phyloP scores from a whole-genome alignment of 2,797 vertebrate species.

The Lacerta bilineata region DNA sequence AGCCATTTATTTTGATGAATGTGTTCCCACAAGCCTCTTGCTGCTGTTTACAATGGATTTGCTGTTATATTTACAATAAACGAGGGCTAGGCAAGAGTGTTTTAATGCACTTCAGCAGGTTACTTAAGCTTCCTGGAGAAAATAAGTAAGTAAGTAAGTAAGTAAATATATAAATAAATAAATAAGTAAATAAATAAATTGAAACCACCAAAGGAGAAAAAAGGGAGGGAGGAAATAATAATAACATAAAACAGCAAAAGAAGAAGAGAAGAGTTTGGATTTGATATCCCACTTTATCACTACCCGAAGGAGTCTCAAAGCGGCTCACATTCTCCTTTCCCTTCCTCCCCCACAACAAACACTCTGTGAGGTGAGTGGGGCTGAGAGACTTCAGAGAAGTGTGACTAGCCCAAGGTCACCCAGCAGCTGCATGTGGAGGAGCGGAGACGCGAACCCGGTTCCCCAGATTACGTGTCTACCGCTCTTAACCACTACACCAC shows the following conservation, averaged over 20 bases:
- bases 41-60: slow-evolving; percentile 86
- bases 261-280: too few species aligned
- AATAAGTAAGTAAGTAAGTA: not conserved
- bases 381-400: too few species aligned
- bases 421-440: too few species aligned
- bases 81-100: slow-evolving; percentile 73
- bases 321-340: too few species aligned
- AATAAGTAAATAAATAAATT: not conserved
- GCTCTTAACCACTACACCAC: too few species aligned
- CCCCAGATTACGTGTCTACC: too few species aligned
- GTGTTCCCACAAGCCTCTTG: slow-evolving; percentile 85
- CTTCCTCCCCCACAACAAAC: too few species aligned
- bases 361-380: too few species aligned
- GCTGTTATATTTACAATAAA: slow-evolving; percentile 88
- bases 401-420: too few species aligned
- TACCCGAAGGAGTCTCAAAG: too few species aligned
- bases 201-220: not conserved
- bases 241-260: not conserved
- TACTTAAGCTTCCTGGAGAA: slow-evolving; percentile 49
- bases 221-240: not conserved
- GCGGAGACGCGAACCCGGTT: too few species aligned
- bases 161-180: not conserved
- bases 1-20: slow-evolving; percentile 85
- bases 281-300: too few species aligned
- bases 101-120: slow-evolving; percentile 71